Evolutionary conservation across 2,888 invertebrate species (phyloP).

Genomic region (Tachina grossa): DNA sequence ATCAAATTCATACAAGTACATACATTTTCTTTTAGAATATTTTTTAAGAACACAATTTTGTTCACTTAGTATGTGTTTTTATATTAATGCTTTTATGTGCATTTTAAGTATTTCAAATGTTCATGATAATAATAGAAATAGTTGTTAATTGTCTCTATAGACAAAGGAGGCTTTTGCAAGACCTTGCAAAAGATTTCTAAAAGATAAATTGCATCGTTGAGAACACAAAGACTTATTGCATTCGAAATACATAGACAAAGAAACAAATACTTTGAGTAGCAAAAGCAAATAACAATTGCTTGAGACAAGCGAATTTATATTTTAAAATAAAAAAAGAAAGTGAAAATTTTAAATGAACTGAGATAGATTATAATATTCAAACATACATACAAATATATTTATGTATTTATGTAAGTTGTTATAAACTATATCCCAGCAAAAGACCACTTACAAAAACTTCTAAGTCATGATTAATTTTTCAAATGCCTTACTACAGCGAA

Average conservation of each 20-base stretch:
- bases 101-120: not conserved
- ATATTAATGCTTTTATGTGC: no score
- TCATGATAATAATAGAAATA: slow-evolving; percentile 1
- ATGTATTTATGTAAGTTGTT: no score
- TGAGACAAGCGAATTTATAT: not conserved
- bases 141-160: slow-evolving; percentile 30
- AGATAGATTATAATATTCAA: no score
- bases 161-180: not conserved
- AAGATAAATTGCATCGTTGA: slow-evolving; percentile 16
- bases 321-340: not conserved
- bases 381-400: no score
- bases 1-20: no score
- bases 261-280: not conserved
- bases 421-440: no score
- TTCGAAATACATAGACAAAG: not conserved
- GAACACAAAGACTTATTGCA: not conserved
- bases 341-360: not conserved
- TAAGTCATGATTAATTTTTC: no score
- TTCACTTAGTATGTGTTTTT: no score
- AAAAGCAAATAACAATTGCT: not conserved
- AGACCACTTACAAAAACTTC: no score
- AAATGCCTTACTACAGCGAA: no score
- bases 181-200: slow-evolving; percentile 20
- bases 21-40: no score
- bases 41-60: no score